Evolutionary conservation across 2,797 vertebrate species (phyloP).

Genomic region (Lepus oiostolus): DNA sequence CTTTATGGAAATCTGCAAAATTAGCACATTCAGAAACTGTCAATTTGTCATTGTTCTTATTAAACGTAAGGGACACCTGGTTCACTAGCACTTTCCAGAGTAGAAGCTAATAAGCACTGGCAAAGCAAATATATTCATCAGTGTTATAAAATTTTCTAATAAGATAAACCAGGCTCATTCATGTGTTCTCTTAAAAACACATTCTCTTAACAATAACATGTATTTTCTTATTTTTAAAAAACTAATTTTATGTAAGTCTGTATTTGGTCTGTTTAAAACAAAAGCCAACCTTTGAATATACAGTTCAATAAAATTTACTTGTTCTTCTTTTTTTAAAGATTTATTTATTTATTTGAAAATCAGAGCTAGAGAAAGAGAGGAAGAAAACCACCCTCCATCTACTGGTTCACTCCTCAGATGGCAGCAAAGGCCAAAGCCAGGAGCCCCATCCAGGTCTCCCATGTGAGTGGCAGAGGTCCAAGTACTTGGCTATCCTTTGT

Average conservation of each 20-base stretch:
- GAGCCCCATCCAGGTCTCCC: too few relatives aligned
- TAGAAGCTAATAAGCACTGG: neutral
- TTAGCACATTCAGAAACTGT: neutral
- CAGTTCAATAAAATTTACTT: constrained; percentile 29
- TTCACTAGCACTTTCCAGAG: constrained; percentile 18
- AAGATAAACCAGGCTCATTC: neutral
- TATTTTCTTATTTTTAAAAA: constrained; percentile 48
- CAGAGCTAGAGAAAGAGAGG: too few relatives aligned
- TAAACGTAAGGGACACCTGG: neutral
- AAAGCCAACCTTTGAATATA: neutral
- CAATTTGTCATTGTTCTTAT: neutral
- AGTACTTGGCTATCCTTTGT: too few relatives aligned
- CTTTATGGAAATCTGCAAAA: constrained; percentile 48
- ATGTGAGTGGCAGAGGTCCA: too few relatives aligned
- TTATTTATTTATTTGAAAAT: neutral
- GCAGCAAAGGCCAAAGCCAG: too few relatives aligned
- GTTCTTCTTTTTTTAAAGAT: constrained; percentile 28
- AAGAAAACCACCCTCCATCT: too few relatives aligned
- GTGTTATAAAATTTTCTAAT: constrained; percentile 37
- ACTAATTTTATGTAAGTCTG: constrained; percentile 48
- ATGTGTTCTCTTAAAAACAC: constrained; percentile 20
- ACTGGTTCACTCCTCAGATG: too few relatives aligned
- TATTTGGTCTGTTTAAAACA: constrained; percentile 51
- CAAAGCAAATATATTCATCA: constrained; percentile 17
- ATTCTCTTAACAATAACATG: constrained; percentile 23